Conservation (phyloP, 2,113 vertebrate genomes). For the Toxotes chatareus region DNA sequence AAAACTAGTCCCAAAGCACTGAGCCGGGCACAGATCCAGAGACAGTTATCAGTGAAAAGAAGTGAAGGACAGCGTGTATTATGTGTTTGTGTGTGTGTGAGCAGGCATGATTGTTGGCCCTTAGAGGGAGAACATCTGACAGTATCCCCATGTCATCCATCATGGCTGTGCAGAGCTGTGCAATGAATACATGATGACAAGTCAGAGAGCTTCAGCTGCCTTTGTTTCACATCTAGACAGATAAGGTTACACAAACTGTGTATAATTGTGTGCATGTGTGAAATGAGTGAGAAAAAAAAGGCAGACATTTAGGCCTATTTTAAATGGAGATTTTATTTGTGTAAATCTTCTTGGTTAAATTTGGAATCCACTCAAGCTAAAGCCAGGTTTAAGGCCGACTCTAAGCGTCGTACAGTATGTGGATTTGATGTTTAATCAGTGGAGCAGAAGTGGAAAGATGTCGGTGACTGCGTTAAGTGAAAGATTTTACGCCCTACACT, state of each 20-base stretch:
- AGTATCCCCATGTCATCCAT: constrained; percentile 38
- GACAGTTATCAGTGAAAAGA: constrained; percentile 10
- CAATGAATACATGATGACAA: constrained; percentile 29
- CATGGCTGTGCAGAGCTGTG: constrained; percentile 17
- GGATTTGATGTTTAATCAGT: constrained; percentile 45
- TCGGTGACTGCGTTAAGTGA: constrained; percentile 15
- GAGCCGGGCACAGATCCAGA: constrained; percentile 22
- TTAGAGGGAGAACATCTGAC: constrained; percentile 23
- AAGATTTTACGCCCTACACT: constrained; percentile 37
- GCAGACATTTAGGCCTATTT: constrained; percentile 9
- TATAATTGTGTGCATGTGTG: neutral
- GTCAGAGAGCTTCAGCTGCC: constrained; percentile 3
- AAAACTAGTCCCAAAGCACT: neutral
- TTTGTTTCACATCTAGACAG: constrained; percentile 9
- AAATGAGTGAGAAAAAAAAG: neutral
- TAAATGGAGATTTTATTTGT: constrained; percentile 9
- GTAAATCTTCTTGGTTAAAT: neutral
- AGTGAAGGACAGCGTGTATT: constrained; percentile 13
- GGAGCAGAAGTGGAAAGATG: constrained; percentile 48
- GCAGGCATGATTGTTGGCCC: neutral
- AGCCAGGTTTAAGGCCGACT: constrained; percentile 13
- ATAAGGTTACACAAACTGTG: neutral
- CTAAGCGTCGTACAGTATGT: neutral
- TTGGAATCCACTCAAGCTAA: constrained; percentile 19
- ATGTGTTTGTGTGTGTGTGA: neutral